A percentile compares a stretch with the other conserved stretches of the same genome.
These are phyloP conservation scores for Drosophila infuscata DNA, from an alignment of 2,888 invertebrate genomes.

Conservation along the genomic window DNA sequence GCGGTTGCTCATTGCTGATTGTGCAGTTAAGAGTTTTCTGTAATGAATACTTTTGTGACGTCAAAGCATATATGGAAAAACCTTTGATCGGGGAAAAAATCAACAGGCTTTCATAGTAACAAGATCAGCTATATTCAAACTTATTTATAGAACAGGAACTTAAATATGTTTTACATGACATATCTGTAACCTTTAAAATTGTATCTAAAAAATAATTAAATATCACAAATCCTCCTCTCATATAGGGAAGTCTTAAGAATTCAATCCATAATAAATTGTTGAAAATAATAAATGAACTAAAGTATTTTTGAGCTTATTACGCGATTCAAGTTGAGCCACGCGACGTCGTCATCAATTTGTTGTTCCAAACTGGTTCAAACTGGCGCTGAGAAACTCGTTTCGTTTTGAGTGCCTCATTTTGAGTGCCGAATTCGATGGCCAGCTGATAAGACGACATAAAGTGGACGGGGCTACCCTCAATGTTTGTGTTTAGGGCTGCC, in stretches of 20 bases:
- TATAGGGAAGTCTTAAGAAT: constrained; percentile 10
- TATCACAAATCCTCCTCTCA: neutral
- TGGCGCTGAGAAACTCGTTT: constrained; percentile 46
- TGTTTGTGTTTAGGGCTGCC: constrained; percentile 37
- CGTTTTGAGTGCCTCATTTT: constrained; percentile 13
- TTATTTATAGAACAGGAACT: neutral
- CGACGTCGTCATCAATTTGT: constrained; percentile 25
- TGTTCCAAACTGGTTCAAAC: constrained; percentile 51
- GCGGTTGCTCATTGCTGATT: constrained; percentile 2
- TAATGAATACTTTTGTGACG: constrained; percentile 11
- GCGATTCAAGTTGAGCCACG: constrained; percentile 23
- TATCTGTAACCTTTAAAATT: neutral
- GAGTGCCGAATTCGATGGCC: constrained; percentile 25
- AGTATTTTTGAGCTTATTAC: constrained; percentile 11
- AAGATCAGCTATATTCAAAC: neutral
- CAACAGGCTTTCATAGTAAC: neutral
- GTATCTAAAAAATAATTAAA: constrained; percentile 11
- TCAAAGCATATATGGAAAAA: constrained; percentile 15
- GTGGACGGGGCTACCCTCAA: constrained; percentile 4
- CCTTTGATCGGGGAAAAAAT: neutral
- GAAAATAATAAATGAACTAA: constrained; percentile 11
- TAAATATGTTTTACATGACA: constrained; percentile 2
- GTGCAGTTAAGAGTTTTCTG: neutral
- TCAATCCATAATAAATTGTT: neutral
- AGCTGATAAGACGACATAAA: constrained; percentile 37